Base-by-base conservation (phyloP, 1,140 invertebrate species). In the Meloidogyne chitwoodi region DNA sequence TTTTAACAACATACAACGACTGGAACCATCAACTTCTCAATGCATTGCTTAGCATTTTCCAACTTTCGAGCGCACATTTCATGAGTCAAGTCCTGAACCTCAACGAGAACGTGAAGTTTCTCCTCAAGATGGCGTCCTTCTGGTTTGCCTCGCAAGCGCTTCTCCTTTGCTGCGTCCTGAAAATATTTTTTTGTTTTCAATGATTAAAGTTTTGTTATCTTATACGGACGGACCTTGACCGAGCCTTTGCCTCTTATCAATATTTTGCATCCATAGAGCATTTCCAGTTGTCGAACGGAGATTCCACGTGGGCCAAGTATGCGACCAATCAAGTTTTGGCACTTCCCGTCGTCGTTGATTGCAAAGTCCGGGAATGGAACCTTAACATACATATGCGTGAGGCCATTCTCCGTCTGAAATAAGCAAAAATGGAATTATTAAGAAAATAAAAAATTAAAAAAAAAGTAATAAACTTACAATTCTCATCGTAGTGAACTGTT, bases 51-150 rank as follows among this genome's bases (percentile, higher is more conserved):
- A 34, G 67, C 81, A 26, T 41, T 29, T n/a, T 62, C 29, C 14
- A 82, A 79, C 71, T 83, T 83, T 27, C 26, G 24, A 26, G 74
- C 67, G 67, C 77, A 79, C 14, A 70, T 31, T 14, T 68, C 44
- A 41, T 72, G 56, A 77, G 80, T 69, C 48, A 38, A 3, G 27
- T 78, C 77, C 27, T 77, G 66, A 22, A 77, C 75, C n/a, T 56
- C 72, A 83, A 99, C 92, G 77, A 99, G 89, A 65, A 99, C 96
- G 89, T 99, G 96, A 66, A 99, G 90, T 84, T 98, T 95, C 88
- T 99, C 96, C 85, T 95, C 95, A 86, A 99, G 90, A 88, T 99
- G 96, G 88, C 99, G 96, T 95, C 96, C 99, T 89, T 98, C 98
- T 68, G 95, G 94, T 89, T 98, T 99, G 74, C 96, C 96, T 24